phyloP scores from a whole-genome alignment of 2,888 invertebrate genomes.

The Serrognathus titanus region DNA sequence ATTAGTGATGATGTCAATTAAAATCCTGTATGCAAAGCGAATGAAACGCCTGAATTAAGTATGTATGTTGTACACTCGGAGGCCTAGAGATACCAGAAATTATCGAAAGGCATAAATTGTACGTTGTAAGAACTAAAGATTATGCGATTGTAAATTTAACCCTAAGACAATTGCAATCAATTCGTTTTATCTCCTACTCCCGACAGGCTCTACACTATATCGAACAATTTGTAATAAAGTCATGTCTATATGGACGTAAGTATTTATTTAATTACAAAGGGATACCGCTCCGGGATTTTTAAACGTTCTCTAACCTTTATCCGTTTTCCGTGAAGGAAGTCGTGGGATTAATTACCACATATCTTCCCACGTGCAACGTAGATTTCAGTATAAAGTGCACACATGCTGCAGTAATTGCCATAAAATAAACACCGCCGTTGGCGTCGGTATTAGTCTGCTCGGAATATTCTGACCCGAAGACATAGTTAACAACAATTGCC shows the following conservation, averaged over 20 bases:
- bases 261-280: constrained; percentile 2
- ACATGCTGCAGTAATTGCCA: no score
- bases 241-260: background rate
- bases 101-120: no score
- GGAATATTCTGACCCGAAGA: no score
- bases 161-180: constrained; percentile 2
- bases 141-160: constrained; percentile 1
- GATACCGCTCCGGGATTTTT: constrained; percentile 1
- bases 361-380: background rate
- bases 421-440: no score
- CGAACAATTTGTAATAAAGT: constrained; percentile 1
- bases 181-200: constrained; percentile 1
- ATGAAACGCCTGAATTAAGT: no score
- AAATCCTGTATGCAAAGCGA: no score
- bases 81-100: no score
- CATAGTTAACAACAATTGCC: no score
- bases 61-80: no score
- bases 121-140: background rate
- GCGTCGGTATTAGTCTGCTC: no score
- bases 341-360: constrained; percentile 2
- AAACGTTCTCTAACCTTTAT: constrained; percentile 1
- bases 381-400: no score
- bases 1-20: no score
- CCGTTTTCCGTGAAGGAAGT: constrained; percentile 2
- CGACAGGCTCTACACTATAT: background rate